Conservation (phyloP, 2,797 vertebrate genomes). For the Phylloscopus collybita region DNA sequence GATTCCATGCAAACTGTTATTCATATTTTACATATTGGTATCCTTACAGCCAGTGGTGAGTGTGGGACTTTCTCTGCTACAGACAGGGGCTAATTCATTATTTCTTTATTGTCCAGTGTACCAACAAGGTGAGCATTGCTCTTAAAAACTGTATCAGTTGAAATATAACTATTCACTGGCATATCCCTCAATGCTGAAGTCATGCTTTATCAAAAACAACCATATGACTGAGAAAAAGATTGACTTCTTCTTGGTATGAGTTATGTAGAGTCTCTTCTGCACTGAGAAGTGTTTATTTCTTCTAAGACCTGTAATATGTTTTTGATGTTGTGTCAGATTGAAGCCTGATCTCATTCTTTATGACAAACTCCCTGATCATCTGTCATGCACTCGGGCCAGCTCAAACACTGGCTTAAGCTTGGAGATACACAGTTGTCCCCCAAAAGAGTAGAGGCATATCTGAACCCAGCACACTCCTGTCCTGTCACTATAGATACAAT, state of each 20-base stretch:
- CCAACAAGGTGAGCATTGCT: not conserved
- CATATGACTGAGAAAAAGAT: not conserved
- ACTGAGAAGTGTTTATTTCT: not conserved
- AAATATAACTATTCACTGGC: not conserved
- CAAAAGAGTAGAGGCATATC: not conserved
- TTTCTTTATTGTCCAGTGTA: not conserved
- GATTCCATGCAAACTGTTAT: not conserved
- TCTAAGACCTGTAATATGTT: not conserved
- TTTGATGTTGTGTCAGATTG: not conserved
- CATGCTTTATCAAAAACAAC: not conserved
- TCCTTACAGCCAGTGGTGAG: not conserved
- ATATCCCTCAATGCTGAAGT: not conserved
- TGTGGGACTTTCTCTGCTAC: not conserved
- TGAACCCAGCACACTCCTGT: not conserved
- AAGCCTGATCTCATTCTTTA: not conserved
- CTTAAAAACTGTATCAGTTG: not conserved
- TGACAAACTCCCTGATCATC: not conserved
- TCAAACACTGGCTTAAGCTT: not conserved
- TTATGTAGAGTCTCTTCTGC: not conserved
- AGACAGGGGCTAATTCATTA: not conserved
- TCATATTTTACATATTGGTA: not conserved
- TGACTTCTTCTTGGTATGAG: not conserved
- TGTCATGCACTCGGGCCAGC: accelerated
- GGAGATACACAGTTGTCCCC: not conserved
- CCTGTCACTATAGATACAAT: not conserved